Evolutionary conservation across 23 tunicate genomes (phyloP).

Genomic region (Halocynthia aurantium): DNA sequence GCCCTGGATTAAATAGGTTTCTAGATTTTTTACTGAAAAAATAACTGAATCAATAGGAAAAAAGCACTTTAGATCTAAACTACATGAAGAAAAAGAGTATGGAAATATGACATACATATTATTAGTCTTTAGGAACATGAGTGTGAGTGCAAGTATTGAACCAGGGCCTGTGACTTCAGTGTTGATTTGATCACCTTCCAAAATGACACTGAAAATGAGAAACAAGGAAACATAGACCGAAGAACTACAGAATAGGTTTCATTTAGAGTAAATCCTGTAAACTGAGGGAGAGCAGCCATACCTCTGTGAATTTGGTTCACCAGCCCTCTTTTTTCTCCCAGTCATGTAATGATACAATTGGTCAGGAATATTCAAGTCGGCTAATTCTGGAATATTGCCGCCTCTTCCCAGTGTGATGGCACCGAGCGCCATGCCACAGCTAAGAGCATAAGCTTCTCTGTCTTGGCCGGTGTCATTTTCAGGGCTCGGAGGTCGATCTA

Average conservation of each 20-base stretch:
- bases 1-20: conserved; percentile 34
- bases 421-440: conserved; percentile 92
- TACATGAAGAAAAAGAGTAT: not conserved
- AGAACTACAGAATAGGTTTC: not conserved
- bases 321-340: conserved; percentile 39
- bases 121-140: conserved; percentile 83
- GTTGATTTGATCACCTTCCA: conserved; percentile 92
- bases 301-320: conserved; percentile 2
- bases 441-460: conserved; percentile 78
- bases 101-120: conserved; percentile 28
- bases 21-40: not conserved
- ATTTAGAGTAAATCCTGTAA: not conserved
- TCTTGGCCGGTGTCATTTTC: conserved; percentile 56
- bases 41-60: not conserved
- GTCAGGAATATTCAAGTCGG: conserved; percentile 71
- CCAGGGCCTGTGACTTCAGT: conserved; percentile 92
- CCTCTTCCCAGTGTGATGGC: conserved; percentile 83
- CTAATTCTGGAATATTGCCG: conserved; percentile 40
- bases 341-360: conserved; percentile 75
- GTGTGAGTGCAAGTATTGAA: conserved; percentile 78
- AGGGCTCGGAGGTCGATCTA: conserved; percentile 66
- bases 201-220: conserved; percentile 17
- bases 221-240: too few species aligned
- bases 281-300: not conserved
- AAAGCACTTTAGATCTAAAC: not conserved